These are phyloP conservation scores for Pseudanteris insignis DNA, from an alignment of 2,888 invertebrate genomes.

Conservation along the genomic window DNA sequence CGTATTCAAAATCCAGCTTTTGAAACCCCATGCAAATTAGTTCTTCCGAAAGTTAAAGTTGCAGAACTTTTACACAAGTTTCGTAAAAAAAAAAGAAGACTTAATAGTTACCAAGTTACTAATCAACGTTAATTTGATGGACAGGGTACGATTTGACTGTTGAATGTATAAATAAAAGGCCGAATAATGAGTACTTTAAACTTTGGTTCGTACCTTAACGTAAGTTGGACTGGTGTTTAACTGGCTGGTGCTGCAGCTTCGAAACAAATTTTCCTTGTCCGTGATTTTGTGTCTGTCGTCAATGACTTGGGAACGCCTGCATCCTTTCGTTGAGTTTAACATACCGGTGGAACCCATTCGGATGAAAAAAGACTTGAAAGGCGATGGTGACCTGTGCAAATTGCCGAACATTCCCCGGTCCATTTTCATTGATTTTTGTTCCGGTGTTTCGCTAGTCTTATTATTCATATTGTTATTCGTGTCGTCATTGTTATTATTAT, in stretches of 20 bases:
- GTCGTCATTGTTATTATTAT: constrained; percentile 48
- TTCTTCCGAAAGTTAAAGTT: too few relatives aligned
- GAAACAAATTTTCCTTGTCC: constrained; percentile 71
- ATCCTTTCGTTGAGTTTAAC: constrained; percentile 71
- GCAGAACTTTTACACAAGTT: too few relatives aligned
- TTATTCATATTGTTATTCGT: constrained; percentile 49
- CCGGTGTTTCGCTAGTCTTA: constrained; percentile 35
- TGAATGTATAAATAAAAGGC: too few relatives aligned
- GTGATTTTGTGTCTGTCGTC: constrained; percentile 66
- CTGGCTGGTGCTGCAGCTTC: constrained; percentile 82
- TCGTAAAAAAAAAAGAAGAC: too few relatives aligned
- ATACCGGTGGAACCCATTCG: constrained; percentile 82
- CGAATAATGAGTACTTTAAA: too few relatives aligned
- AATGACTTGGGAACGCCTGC: constrained; percentile 64
- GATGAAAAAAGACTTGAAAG: constrained; percentile 78
- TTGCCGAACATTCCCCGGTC: constrained; percentile 61
- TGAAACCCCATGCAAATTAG: too few relatives aligned
- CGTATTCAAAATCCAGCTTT: too few relatives aligned
- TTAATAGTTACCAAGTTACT: too few relatives aligned
- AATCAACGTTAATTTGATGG: too few relatives aligned
- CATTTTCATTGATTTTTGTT: constrained; percentile 47
- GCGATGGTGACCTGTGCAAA: constrained; percentile 72
- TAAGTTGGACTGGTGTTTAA: constrained; percentile 73
- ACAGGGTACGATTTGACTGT: too few relatives aligned
- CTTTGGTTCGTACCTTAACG: constrained; percentile 72